Evolutionary conservation across 2,113 vertebrate species (phyloP).

Genomic region (Excalfactoria chinensis): DNA sequence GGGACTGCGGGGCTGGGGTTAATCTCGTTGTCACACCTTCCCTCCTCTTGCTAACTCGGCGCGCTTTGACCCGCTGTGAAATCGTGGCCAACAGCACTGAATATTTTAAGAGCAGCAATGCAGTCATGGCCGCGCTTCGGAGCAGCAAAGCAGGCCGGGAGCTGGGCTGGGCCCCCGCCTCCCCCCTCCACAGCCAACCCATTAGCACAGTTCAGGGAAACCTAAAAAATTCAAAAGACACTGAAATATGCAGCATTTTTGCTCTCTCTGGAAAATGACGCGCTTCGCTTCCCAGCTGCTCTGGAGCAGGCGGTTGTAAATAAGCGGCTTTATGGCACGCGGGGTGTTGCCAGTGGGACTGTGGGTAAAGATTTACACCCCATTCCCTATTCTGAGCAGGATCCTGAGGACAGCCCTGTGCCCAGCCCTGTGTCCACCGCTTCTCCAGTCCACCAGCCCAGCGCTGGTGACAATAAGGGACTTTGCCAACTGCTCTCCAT

Average conservation of each 20-base stretch:
- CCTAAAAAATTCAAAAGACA: slow-evolving; percentile 57
- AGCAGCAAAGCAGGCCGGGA: slow-evolving; percentile 67
- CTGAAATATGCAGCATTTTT: slow-evolving; percentile 49
- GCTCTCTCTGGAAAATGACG: slow-evolving; percentile 53
- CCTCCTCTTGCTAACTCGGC: slow-evolving; percentile 68
- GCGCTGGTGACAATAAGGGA: neutral
- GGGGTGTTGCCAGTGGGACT: slow-evolving; percentile 18
- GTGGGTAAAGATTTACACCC: neutral
- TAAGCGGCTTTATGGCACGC: slow-evolving; percentile 21
- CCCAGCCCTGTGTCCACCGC: neutral
- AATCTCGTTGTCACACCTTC: slow-evolving; percentile 63
- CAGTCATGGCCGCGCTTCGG: neutral
- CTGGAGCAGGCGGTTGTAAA: slow-evolving; percentile 43
- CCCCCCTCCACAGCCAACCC: neutral
- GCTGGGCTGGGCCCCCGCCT: slow-evolving; percentile 34
- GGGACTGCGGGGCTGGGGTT: slow-evolving; percentile 30
- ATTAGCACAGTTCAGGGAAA: slow-evolving; percentile 74
- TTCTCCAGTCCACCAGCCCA: neutral
- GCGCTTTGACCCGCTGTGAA: slow-evolving; percentile 63
- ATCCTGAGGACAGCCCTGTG: neutral
- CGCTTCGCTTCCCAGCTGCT: slow-evolving; percentile 60
- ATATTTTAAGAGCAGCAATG: slow-evolving; percentile 72
- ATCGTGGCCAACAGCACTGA: slow-evolving; percentile 61
- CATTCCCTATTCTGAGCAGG: neutral
- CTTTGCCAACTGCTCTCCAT: neutral